A percentile compares a stretch with the other conserved stretches of the same genome.
phyloP scores from a whole-genome alignment of 2,888 invertebrate species.

The Eupithecia tripunctaria region DNA sequence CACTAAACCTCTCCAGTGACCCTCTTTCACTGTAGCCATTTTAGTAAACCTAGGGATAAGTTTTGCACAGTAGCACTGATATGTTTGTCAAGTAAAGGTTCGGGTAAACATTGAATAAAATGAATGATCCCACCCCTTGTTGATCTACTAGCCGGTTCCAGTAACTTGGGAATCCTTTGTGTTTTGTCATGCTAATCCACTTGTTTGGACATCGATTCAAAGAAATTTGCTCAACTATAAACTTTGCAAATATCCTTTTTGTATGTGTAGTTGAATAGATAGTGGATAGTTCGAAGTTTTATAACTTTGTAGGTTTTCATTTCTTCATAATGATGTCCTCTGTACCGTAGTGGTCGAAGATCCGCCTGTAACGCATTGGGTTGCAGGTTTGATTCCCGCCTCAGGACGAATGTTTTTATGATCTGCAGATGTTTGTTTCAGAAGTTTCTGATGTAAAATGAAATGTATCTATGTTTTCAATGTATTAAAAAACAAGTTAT shows the following conservation, averaged over 20 bases:
- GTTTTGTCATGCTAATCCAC: conserved; percentile 12
- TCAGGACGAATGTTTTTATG: no score
- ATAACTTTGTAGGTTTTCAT: neutral
- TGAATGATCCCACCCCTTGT: conserved; percentile 28
- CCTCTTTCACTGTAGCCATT: no score
- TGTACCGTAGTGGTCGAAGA: no score
- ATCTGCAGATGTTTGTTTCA: no score
- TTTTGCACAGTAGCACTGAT: neutral
- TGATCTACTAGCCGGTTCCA: conserved; percentile 7
- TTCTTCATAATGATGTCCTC: neutral
- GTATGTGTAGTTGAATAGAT: neutral
- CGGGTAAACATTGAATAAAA: conserved; percentile 31
- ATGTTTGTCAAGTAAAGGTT: conserved; percentile 12
- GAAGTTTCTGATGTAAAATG: no score
- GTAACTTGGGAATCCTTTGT: conserved; percentile 20
- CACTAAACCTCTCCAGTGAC: no score
- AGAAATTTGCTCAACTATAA: conserved; percentile 8
- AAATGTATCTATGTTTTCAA: no score
- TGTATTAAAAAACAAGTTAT: no score
- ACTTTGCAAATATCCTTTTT: conserved; percentile 2
- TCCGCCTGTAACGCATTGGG: no score
- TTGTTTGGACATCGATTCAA: conserved; percentile 12
- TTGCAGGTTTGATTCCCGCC: no score
- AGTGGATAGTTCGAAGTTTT: neutral
- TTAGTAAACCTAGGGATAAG: no score